Evolutionary conservation across 1,140 invertebrate species (phyloP), one percentile per base, ranked within the genome.

Genomic region (Lepeophtheirus salmonis): DNA sequence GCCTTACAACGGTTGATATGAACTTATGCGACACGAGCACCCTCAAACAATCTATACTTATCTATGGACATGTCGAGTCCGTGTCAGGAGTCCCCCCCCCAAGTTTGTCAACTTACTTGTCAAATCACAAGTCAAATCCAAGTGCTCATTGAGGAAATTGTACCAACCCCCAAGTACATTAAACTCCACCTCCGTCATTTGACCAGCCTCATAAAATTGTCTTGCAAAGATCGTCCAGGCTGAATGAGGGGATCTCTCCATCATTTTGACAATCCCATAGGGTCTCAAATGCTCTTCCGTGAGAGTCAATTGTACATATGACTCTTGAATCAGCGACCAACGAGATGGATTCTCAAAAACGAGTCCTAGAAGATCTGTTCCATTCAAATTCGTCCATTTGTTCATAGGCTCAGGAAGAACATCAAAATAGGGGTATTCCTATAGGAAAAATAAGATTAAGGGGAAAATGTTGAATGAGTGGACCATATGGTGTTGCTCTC

Each of bases 231-330:
- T n/a, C 22, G 13, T 23, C 16, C 23, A 13, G 22, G 55, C 55
- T 3, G 20, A 24, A n/a, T 57, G 55, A 4, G 25, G 17, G 2
- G 55, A 57, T 17, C 55, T 26, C 26, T 57, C 55, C 55, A 57
- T 57, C 13, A 25, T 25, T 57, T 57, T 57, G 17, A 57, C 17
- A 10, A 57, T 30, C 2, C 23, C 22, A 57, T 17, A 57, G 55
- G 23, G 16, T 57, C 26, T 2, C 55, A 57, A 41, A 41, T 57
- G 55, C 55, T 57, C 55, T 41, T 57, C 23, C 3, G 25, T 20
- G 20, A 57, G 21, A 57, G 55, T 57, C 26, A 57, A n/a, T n/a
- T 26, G 55, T 2, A 57, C 55, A 57, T 57, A 57, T 2, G 55
- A 57, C 26, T 57, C 55, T 23, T 57, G 55, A 41, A 23, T 21